Percentiles rank a stretch among this genome's conserved stretches.
phyloP scores from a whole-genome alignment of 2,797 vertebrate species.

The Cryptoprocta ferox region DNA sequence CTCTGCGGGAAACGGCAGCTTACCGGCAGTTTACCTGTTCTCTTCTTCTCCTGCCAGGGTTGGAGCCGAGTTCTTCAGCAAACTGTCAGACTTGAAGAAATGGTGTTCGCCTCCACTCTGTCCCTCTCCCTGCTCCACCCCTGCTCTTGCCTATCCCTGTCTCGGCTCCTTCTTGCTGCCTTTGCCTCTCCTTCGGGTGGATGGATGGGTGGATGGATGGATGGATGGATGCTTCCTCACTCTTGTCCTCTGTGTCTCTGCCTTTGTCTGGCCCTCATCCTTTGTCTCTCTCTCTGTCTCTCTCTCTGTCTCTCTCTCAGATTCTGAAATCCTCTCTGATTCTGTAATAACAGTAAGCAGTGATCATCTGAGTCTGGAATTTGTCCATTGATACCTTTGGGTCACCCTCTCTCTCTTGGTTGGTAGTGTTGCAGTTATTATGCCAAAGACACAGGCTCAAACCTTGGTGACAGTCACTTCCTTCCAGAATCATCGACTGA shows the following conservation, averaged over 20 bases:
- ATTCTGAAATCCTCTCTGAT: background rate
- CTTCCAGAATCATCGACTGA: background rate
- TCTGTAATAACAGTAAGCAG: background rate
- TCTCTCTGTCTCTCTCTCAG: background rate
- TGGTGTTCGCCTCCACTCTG: background rate
- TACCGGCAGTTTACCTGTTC: background rate
- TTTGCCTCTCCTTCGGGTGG: background rate
- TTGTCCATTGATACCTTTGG: background rate
- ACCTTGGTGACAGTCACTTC: background rate
- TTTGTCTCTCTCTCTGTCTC: background rate
- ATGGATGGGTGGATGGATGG: too few species aligned
- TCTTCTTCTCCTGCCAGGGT: background rate
- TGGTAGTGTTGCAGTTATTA: background rate
- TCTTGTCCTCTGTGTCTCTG: background rate
- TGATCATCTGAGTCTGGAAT: slow-evolving; percentile 3
- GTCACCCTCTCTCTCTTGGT: background rate
- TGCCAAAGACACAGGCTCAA: background rate
- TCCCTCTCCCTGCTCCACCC: background rate
- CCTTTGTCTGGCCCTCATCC: background rate
- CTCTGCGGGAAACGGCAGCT: background rate
- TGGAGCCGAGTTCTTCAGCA: background rate
- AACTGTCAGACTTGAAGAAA: background rate
- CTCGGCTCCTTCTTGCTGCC: background rate
- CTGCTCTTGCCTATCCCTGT: background rate
- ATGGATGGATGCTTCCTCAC: background rate